Base-by-base conservation (phyloP, 2,888 invertebrate genomes). In the Drosophila anomalipes region DNA sequence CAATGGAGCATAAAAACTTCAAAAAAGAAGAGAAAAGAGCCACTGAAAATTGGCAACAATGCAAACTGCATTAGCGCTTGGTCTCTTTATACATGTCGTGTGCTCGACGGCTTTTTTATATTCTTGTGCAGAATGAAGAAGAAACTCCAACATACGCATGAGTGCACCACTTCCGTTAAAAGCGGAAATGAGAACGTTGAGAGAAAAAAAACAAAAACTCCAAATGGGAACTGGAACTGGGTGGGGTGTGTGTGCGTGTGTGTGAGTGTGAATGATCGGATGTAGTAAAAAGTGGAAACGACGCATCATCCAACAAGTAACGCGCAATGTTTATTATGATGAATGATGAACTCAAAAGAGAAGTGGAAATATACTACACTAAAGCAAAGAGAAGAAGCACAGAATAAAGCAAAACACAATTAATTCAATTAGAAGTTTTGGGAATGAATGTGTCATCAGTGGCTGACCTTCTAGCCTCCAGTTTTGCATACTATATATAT, bases 101-200 rank as follows among this genome's bases (percentile, higher is more conserved):
- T 16, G 47, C 19, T 9, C 28, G 9, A 28, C 28, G 67, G 74
- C 39, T 57, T 57, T 57, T 28, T 30, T 57, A 9, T 39, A n/a
- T 77, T 53, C 57, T 77, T 70, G 62, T 87, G 75, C 79, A 74
- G 74, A 85, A 78, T 76, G 71, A 71, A 16, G 47, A 26, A 47
- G 47, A 26, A 88, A 79, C 72, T 58, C 80, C 78, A 53, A 64
- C 70, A 68, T 72, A 87, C 76, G 90, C 90, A 80, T 91, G 90
- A 91, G 87, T 91, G 83, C 84, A 84, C 82, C 79, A 91, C 91
- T 92, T 91, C 92, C 91, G 91, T 30, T 90, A 59, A 30, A 62
- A 81, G 52, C 87, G 87, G 89, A 87, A 80, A 78, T 77, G 63
- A 52, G 61, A 64, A 75, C 44, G 64, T 12, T 28, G 4, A 32